A percentile compares a stretch with the other conserved stretches of the same genome.
These are phyloP conservation scores for Zeugodacus cucurbitae DNA, from an alignment of 1,140 invertebrate genomes.

Conservation along the genomic window DNA sequence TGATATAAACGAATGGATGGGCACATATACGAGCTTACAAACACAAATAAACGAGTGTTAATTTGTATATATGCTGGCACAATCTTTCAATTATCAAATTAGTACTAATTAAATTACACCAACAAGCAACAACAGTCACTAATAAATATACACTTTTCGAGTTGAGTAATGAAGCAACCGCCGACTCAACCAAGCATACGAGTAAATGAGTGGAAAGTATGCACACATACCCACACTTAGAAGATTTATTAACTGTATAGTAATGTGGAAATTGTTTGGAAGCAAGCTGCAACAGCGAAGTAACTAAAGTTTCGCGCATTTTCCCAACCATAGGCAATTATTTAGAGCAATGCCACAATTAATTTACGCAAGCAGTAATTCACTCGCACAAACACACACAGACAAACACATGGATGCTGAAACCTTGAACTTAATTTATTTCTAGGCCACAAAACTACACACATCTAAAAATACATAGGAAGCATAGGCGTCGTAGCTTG, in stretches of 20 bases:
- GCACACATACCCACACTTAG: background rate
- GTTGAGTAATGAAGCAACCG: background rate
- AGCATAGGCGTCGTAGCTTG: background rate
- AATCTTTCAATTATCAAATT: slow-evolving; percentile 9
- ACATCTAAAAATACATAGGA: background rate
- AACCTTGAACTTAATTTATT: background rate
- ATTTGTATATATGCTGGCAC: background rate
- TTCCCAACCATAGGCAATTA: background rate
- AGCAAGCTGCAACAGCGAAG: background rate
- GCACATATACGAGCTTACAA: background rate
- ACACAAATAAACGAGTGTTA: background rate
- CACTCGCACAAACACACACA: background rate
- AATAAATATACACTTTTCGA: background rate
- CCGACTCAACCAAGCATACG: background rate
- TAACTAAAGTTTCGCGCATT: background rate
- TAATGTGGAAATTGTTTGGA: background rate
- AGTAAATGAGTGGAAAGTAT: background rate
- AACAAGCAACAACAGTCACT: background rate
- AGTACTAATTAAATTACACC: background rate
- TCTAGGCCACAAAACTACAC: background rate
- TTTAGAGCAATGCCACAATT: background rate
- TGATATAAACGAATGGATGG: background rate
- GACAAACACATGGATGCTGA: background rate
- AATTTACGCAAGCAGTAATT: background rate
- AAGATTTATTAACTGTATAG: background rate